phyloP scores from a whole-genome alignment of 2,113 vertebrate species.

The Aphelocoma coerulescens region DNA sequence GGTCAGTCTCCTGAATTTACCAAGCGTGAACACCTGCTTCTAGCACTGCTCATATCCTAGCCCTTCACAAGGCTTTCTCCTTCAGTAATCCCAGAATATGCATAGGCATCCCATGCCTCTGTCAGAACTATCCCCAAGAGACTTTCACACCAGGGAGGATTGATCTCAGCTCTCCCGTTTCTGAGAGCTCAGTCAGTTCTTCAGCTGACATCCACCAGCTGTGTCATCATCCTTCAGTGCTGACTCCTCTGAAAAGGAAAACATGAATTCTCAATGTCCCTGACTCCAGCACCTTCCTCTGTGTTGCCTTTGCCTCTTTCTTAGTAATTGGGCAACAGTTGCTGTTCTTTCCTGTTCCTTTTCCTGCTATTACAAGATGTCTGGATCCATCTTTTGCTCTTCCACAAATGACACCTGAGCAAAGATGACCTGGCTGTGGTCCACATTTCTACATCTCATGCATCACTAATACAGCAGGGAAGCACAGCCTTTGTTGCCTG shows the following conservation, averaged over 20 bases:
- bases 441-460: background rate
- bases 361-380: background rate
- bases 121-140: background rate
- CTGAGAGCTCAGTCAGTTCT: background rate
- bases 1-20: slow-evolving; percentile 14
- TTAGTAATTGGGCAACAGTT: background rate
- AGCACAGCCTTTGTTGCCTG: background rate
- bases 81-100: slow-evolving; percentile 6
- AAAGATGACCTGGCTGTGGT: background rate
- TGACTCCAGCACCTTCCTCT: background rate
- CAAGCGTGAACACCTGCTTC: slow-evolving; percentile 35
- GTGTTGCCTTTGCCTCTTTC: background rate
- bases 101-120: background rate
- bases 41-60: background rate
- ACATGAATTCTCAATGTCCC: accelerated
- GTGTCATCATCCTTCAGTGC: background rate
- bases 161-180: background rate
- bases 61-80: background rate
- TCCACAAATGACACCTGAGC: background rate
- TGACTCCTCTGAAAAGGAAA: background rate
- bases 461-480: background rate
- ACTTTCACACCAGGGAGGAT: background rate
- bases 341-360: background rate
- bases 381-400: background rate
- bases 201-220: background rate